Conservation (phyloP, 2,888 invertebrate genomes). For the Tetanocera ferruginea region DNA sequence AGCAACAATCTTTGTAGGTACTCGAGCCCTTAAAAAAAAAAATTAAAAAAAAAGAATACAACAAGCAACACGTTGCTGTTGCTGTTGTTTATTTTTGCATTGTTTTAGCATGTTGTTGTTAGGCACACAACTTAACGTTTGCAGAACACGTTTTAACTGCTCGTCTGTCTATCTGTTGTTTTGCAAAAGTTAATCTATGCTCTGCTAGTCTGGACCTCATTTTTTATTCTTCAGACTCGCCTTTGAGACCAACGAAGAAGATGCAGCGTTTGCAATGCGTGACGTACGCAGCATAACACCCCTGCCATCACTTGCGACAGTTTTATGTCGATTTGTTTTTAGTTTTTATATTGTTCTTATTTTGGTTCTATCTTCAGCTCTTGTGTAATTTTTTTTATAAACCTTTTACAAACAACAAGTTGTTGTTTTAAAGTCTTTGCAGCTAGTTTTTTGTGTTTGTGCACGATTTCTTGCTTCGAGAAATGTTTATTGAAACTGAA, state of each 20-base stretch:
- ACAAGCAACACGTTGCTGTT: slow-evolving; percentile 31
- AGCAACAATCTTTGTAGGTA: neutral
- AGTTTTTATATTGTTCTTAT: neutral
- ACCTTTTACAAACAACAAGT: neutral
- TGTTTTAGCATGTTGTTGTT: slow-evolving; percentile 1
- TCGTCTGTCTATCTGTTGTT: neutral
- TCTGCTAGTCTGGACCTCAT: neutral
- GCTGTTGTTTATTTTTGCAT: neutral
- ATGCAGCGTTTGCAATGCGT: slow-evolving; percentile 28
- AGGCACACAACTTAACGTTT: neutral
- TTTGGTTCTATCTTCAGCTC: neutral
- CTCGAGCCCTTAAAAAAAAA: neutral
- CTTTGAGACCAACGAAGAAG: neutral
- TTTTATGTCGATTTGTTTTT: slow-evolving; percentile 1
- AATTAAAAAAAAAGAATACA: neutral
- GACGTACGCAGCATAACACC: neutral
- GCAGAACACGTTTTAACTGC: too few relatives aligned
- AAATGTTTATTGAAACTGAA: slow-evolving; percentile 15
- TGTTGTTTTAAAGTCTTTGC: neutral
- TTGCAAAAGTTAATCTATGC: neutral
- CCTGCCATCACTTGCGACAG: slow-evolving; percentile 7
- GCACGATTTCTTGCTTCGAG: neutral
- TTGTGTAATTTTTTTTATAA: neutral
- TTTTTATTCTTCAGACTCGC: neutral
- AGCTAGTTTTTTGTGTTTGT: neutral